phyloP scores from a whole-genome alignment of 1,140 invertebrate genomes.

The Trichoplusia ni region DNA sequence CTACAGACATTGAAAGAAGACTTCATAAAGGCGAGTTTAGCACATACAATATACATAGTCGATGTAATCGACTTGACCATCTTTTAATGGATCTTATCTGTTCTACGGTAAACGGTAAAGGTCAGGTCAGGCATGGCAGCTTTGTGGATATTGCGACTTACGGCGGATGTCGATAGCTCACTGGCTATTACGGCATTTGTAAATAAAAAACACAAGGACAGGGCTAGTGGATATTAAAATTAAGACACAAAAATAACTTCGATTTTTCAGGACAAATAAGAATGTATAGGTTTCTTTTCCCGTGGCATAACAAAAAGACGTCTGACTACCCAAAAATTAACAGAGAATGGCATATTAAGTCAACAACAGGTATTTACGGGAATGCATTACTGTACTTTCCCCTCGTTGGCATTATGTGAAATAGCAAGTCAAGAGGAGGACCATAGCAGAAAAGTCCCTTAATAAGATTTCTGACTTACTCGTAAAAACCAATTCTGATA shows the following conservation, averaged over 20 bases:
- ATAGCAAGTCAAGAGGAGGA: too few relatives aligned
- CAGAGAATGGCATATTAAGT: too few relatives aligned
- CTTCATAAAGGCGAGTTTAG: neutral
- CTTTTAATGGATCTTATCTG: conserved; percentile 25
- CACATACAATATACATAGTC: too few relatives aligned
- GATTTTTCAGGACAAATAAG: too few relatives aligned
- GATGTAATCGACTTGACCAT: conserved; percentile 15
- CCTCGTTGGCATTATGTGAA: too few relatives aligned
- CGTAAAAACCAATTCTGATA: neutral
- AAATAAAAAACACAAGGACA: neutral
- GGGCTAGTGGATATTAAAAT: too few relatives aligned
- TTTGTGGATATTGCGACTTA: neutral
- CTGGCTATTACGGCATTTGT: neutral
- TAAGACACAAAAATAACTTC: too few relatives aligned
- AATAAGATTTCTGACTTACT: neutral
- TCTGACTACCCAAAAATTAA: neutral
- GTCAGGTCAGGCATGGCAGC: conserved; percentile 7
- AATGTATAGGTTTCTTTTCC: too few relatives aligned
- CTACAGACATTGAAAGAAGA: neutral
- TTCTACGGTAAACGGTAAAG: conserved; percentile 20
- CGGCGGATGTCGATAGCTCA: neutral
- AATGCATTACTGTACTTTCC: too few relatives aligned
- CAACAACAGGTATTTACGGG: too few relatives aligned
- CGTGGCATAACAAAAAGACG: too few relatives aligned
- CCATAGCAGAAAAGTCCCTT: too few relatives aligned